These are phyloP conservation scores for Eclectus roratus DNA, from an alignment of 2,113 vertebrate species.

Conservation along the genomic window DNA sequence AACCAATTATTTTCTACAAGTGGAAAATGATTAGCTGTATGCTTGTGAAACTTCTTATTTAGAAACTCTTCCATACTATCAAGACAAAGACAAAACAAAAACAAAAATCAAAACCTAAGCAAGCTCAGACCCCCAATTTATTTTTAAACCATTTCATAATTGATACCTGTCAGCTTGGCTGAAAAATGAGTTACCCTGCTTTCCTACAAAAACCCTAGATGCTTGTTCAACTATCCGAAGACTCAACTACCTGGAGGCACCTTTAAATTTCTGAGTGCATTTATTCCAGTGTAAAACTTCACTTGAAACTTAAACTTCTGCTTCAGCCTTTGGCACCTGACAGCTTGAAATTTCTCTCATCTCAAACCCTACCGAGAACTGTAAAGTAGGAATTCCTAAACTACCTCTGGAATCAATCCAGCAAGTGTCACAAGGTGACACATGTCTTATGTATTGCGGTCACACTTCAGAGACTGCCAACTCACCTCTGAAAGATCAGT, in stretches of 20 bases:
- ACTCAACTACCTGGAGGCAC: not conserved
- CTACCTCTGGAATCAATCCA: constrained; percentile 22
- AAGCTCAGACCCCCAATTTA: rapidly evolving
- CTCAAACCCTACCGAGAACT: constrained; percentile 2
- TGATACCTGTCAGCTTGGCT: not conserved
- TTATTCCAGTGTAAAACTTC: not conserved
- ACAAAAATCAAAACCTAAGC: not conserved
- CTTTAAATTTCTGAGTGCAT: not conserved
- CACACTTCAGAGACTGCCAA: constrained; percentile 20
- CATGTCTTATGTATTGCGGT: not conserved
- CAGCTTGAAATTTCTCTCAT: constrained; percentile 8
- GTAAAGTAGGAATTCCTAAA: constrained; percentile 17
- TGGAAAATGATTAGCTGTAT: not conserved
- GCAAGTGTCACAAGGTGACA: constrained; percentile 45
- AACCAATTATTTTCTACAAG: not conserved
- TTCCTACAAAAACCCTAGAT: not conserved
- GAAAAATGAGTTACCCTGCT: not conserved
- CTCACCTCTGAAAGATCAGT: constrained; percentile 8
- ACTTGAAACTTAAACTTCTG: not conserved
- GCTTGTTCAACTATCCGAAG: not conserved
- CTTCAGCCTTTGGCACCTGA: not conserved
- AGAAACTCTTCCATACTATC: not conserved
- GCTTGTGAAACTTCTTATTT: not conserved
- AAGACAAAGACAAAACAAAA: not conserved
- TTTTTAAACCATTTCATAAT: not conserved